These are phyloP conservation scores for Tetragonula carbonaria DNA, from an alignment of 2,888 invertebrate genomes.

Conservation along the genomic window DNA sequence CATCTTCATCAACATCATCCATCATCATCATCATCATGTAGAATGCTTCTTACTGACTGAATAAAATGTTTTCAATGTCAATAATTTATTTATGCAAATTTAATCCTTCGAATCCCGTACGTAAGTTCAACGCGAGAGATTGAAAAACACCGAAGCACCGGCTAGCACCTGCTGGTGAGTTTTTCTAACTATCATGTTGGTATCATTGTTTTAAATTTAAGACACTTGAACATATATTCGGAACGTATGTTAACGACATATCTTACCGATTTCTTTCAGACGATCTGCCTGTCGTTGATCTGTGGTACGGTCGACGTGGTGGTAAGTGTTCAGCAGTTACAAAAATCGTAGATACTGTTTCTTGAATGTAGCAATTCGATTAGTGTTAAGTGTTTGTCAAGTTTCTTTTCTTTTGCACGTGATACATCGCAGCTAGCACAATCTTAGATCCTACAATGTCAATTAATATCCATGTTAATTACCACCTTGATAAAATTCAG, in stretches of 20 bases:
- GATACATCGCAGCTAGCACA: constrained; percentile 23
- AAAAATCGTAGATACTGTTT: not conserved
- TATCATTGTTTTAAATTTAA: constrained; percentile 36
- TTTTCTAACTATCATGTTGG: constrained; percentile 51
- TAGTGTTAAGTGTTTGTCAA: constrained; percentile 16
- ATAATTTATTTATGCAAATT: constrained; percentile 13
- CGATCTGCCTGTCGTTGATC: constrained; percentile 75
- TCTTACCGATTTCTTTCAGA: constrained; percentile 65
- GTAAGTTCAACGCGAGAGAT: not conserved
- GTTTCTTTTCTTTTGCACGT: not conserved
- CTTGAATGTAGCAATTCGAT: not conserved
- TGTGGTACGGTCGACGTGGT: constrained; percentile 73
- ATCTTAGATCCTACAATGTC: constrained; percentile 13
- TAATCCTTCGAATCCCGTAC: no score
- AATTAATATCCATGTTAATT: not conserved
- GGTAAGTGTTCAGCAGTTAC: constrained; percentile 43
- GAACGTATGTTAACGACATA: constrained; percentile 65
- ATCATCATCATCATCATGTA: constrained; percentile 77
- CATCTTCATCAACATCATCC: constrained; percentile 70
- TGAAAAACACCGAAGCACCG: not conserved
- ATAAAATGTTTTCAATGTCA: constrained; percentile 84
- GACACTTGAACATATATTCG: constrained; percentile 54
- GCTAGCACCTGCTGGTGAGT: constrained; percentile 33
- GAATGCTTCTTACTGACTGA: constrained; percentile 84
- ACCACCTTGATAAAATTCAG: not conserved